These are phyloP conservation scores for Characodon lateralis DNA, from an alignment of 2,797 vertebrate species.

Conservation along the genomic window DNA sequence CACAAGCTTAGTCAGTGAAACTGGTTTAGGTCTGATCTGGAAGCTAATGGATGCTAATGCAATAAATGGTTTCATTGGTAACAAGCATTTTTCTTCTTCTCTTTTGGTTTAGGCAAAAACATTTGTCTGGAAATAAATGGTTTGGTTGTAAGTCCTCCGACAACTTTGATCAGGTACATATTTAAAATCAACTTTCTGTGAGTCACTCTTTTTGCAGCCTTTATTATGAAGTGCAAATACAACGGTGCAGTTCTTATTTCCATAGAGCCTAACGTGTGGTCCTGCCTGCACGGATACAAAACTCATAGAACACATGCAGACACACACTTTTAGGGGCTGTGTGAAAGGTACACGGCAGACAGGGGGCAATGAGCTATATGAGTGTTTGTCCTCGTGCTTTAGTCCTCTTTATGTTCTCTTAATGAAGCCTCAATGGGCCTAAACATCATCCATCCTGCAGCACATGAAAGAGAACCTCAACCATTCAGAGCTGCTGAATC, in stretches of 20 bases:
- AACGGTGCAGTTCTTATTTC: constrained; percentile 18
- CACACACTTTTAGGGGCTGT: constrained; percentile 63
- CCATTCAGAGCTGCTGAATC: not conserved
- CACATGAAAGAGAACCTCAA: constrained; percentile 16
- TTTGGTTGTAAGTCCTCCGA: not conserved
- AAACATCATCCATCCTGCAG: constrained; percentile 33
- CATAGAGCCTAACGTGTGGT: constrained; percentile 31
- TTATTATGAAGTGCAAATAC: constrained; percentile 7
- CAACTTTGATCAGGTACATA: not conserved
- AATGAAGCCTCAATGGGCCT: constrained; percentile 73
- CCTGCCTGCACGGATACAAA: constrained; percentile 38
- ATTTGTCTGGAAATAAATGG: not conserved
- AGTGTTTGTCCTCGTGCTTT: constrained; percentile 70
- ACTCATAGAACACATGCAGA: constrained; percentile 38
- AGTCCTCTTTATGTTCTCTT: constrained; percentile 72
- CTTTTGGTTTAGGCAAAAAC: not conserved
- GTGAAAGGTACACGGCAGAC: constrained; percentile 76
- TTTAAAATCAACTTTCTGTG: not conserved
- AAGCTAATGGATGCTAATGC: constrained; percentile 11
- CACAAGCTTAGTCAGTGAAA: constrained; percentile 62
- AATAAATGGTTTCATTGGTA: not conserved
- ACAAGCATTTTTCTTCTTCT: not conserved
- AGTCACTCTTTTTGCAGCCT: not conserved
- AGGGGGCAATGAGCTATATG: constrained; percentile 70
- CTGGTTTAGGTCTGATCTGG: constrained; percentile 19